A percentile compares a stretch with the other conserved stretches of the same genome.
These are phyloP conservation scores for Lagocephalus sceleratus DNA, from an alignment of 2,797 vertebrate species.

Conservation along the genomic window DNA sequence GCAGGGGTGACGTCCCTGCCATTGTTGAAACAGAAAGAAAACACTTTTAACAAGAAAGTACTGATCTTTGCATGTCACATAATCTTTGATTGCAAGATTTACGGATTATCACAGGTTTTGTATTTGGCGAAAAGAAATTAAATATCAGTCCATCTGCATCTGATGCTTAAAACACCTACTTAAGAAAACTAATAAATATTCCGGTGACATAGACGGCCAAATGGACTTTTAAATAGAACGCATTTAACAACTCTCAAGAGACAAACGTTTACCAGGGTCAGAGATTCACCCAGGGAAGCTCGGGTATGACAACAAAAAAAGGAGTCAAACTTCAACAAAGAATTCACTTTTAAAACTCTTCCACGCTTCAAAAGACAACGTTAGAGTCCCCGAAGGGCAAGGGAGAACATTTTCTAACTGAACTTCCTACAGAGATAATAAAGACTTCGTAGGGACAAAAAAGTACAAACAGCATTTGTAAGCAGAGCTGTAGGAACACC, in stretches of 20 bases:
- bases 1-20: conserved; percentile 18
- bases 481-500: background rate
- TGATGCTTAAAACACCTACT: no score
- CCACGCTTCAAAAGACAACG: background rate
- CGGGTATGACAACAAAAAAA: conserved; percentile 4
- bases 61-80: conserved; percentile 7
- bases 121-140: background rate
- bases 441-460: conserved; percentile 3
- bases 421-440: conserved; percentile 22
- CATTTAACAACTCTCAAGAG: background rate
- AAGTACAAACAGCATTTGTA: background rate
- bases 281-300: conserved; percentile 10
- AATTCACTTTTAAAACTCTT: conserved; percentile 18
- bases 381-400: conserved; percentile 17
- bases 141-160: background rate
- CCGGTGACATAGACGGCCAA: background rate
- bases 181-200: background rate
- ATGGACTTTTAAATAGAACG: conserved; percentile 3
- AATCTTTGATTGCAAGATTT: background rate
- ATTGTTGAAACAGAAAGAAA: conserved; percentile 28
- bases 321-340: conserved; percentile 21
- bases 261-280: conserved; percentile 11
- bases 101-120: background rate
- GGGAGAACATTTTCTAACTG: conserved; percentile 15
- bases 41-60: conserved; percentile 14